Percentiles rank a stretch among this genome's conserved stretches.
Evolutionary conservation across 1,140 invertebrate species (phyloP).

Genomic region (Drosophila melanica): DNA sequence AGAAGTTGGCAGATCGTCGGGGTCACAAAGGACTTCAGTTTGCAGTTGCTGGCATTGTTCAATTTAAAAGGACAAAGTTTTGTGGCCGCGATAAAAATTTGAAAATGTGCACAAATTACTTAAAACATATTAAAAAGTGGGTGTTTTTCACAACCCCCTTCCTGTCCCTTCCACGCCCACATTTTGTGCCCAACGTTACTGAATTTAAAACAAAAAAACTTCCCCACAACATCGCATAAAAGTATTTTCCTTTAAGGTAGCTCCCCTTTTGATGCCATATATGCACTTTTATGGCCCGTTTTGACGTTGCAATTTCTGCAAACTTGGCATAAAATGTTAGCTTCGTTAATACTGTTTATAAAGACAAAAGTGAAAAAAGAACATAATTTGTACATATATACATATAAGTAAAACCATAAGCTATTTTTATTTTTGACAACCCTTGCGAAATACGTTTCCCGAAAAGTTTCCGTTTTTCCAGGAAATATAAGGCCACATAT

Average conservation of each 20-base stretch:
- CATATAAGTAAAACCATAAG: not conserved
- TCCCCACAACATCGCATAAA: constrained; percentile 38
- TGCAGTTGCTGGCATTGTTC: constrained; percentile 27
- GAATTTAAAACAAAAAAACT: constrained; percentile 57
- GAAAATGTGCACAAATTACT: constrained; percentile 78
- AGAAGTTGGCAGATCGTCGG: not conserved
- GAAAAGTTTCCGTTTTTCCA: too few relatives aligned
- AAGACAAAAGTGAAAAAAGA: not conserved
- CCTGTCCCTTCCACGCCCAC: constrained; percentile 4
- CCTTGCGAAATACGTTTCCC: too few relatives aligned
- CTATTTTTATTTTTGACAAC: not conserved
- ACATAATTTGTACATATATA: not conserved
- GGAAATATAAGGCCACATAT: too few relatives aligned
- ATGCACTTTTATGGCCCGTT: constrained; percentile 42
- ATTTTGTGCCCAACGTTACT: constrained; percentile 56
- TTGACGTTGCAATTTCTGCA: constrained; percentile 31
- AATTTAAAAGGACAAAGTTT: constrained; percentile 69
- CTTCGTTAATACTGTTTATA: constrained; percentile 14
- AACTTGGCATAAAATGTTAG: constrained; percentile 22
- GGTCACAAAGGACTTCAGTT: constrained; percentile 25
- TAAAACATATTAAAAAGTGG: constrained; percentile 73
- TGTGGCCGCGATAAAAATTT: constrained; percentile 75
- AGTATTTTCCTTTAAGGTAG: constrained; percentile 38
- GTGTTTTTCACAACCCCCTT: too few relatives aligned
- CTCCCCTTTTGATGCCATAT: constrained; percentile 7